Percentiles rank a stretch among this genome's conserved stretches.
These are phyloP conservation scores for Pholis gunnellus DNA, from an alignment of 2,113 vertebrate species.

Conservation along the genomic window DNA sequence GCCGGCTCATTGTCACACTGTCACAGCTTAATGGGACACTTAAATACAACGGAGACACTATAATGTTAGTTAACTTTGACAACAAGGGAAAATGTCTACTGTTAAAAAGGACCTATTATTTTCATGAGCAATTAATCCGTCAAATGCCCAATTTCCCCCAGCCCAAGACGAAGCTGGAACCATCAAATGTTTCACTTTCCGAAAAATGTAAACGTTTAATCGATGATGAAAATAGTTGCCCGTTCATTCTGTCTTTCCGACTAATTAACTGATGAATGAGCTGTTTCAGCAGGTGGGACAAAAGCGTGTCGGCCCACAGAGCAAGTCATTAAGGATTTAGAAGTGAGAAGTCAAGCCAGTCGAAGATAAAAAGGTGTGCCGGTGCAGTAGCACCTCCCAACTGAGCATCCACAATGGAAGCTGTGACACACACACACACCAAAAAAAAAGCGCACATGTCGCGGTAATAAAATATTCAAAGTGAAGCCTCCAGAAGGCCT, in stretches of 20 bases:
- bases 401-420: conserved; percentile 21
- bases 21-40: neutral
- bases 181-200: neutral
- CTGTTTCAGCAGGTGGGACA: neutral
- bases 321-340: conserved; percentile 11
- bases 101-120: neutral
- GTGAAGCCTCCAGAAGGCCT: conserved; percentile 4
- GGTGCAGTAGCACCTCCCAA: conserved; percentile 6
- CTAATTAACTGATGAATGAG: neutral
- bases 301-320: neutral
- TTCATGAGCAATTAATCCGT: neutral
- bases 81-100: neutral
- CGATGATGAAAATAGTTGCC: neutral
- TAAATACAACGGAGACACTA: neutral
- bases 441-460: conserved; percentile 4
- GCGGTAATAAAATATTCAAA: conserved; percentile 37
- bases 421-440: no score
- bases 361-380: conserved; percentile 27
- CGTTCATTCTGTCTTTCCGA: neutral
- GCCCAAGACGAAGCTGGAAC: neutral
- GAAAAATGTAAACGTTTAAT: neutral
- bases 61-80: neutral
- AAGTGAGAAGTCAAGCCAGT: conserved; percentile 33
- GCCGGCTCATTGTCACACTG: neutral
- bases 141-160: neutral